phyloP scores from a whole-genome alignment of 30 jellyfish, hydroid and myxozoan species.

The Hydractinia echinata region DNA sequence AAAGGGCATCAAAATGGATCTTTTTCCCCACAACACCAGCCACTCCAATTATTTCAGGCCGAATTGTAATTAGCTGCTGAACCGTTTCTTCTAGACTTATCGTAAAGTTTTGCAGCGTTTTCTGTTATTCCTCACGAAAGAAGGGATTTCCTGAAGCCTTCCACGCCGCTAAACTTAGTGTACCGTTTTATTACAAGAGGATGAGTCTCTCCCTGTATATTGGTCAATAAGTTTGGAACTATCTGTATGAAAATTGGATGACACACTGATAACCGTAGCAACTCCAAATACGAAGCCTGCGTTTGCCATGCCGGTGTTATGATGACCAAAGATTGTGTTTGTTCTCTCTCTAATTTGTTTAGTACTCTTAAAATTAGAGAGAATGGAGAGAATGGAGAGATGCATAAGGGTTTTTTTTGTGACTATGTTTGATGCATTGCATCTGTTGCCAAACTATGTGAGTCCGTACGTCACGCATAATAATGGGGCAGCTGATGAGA shows the following conservation, averaged over 20 bases:
- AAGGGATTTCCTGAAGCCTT: constrained; percentile 10
- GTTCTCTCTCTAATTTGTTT: not conserved
- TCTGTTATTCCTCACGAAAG: not conserved
- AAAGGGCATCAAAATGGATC: too few species aligned
- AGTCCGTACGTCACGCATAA: constrained; percentile 2
- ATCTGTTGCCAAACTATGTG: constrained; percentile 9
- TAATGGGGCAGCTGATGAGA: not conserved
- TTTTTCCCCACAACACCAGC: constrained; percentile 33
- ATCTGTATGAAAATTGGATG: not conserved
- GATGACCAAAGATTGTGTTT: not conserved
- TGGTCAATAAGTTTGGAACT: not conserved
- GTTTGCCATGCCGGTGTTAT: constrained; percentile 6
- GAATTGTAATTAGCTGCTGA: too few species aligned
- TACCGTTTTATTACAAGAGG: not conserved
- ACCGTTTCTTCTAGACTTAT: too few species aligned
- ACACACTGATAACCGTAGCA: not conserved
- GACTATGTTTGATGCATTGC: not conserved
- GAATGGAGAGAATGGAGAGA: not conserved
- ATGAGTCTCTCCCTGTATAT: not conserved
- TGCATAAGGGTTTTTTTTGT: not conserved
- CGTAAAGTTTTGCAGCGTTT: constrained; percentile 22
- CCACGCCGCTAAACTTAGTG: not conserved
- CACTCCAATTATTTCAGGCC: constrained; percentile 22
- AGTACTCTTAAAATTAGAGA: too few species aligned
- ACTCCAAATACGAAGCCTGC: not conserved